These are phyloP conservation scores for Nansenia antarctica DNA, from an alignment of 2,113 vertebrate genomes.

Conservation along the genomic window DNA sequence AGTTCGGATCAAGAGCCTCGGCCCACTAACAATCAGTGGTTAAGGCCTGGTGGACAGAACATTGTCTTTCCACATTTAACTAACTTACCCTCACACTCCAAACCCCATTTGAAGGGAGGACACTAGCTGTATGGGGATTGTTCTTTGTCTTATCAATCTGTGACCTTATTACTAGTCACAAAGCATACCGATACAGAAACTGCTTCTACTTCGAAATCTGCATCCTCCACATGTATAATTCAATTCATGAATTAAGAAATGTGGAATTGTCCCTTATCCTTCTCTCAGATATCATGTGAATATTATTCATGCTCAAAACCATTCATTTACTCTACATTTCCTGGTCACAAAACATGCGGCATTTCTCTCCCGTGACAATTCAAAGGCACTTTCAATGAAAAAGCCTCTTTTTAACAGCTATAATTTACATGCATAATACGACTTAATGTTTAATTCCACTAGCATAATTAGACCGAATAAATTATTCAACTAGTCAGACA, in stretches of 20 bases:
- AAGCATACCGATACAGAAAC: no score
- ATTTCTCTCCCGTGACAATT: slow-evolving; percentile 16
- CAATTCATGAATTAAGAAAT: no score
- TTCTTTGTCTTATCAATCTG: no score
- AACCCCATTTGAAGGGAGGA: background rate
- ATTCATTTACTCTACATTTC: no score
- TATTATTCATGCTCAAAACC: no score
- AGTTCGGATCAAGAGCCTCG: background rate
- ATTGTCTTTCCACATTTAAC: background rate
- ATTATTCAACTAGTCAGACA: slow-evolving; percentile 57
- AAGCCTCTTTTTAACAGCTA: slow-evolving; percentile 27
- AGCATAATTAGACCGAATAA: slow-evolving; percentile 57
- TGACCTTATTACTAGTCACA: no score
- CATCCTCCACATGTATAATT: no score
- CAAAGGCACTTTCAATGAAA: slow-evolving; percentile 33
- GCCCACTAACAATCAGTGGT: background rate
- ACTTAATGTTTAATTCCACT: slow-evolving; percentile 55
- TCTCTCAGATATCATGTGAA: no score
- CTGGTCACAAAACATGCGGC: slow-evolving; percentile 9
- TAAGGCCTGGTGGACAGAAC: background rate
- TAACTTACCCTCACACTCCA: background rate
- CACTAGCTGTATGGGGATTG: no score
- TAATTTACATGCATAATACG: slow-evolving; percentile 55
- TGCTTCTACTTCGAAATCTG: no score
- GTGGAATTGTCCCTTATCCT: no score